Evolutionary conservation across 2,797 vertebrate genomes (phyloP), one percentile per base, ranked within the genome.

Genomic region (Ficedula albicollis): DNA sequence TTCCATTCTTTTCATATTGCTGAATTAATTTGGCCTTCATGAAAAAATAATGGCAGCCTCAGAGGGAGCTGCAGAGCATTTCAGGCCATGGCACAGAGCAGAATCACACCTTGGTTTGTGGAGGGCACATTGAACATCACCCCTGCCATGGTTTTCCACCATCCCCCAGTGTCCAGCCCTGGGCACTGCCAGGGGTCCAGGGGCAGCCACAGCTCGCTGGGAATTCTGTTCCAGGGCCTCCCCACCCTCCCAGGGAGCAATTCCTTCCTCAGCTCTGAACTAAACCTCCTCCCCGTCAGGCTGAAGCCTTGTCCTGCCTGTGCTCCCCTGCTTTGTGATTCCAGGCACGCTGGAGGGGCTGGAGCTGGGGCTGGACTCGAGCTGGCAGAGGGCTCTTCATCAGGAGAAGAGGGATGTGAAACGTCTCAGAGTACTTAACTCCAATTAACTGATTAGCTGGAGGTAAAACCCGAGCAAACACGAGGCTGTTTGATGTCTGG

Each of bases 391-490:
- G 21, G 60, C 49, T 75, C 94, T 87, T 84, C 91, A 82, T 82
- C 38, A 84, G 66, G 32, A 87, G 72, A 39, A 93, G 89, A 91
- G 70, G 62, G 84, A 91, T 46, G 51, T 22, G 38, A 1, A 43
- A 43, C 9, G 1, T 55, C 89, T 91, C 80, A 0, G 81, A 73
- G 63, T 73, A 58, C 87, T 91, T 95, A 89, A 79, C 91, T 95
- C 55, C 84, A 95, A 94, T 95, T 96, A 94, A 87, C 70, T 92
- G 84, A 89, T 95, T 82, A 92, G 87, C 91, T 92, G 22, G 84
- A 92, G 81, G 84, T 46, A 84, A 79, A 87, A 84, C 7, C 77
- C 17, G 13, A 78, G 77, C 77, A 84, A 87, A 93, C 73, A 75
- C 36, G 1, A 64, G 84, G 63, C 74, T 91, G 62, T 68, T 56